Evolutionary conservation across 2,113 vertebrate genomes (phyloP), one percentile per base, ranked within the genome.

Genomic region (Tachycineta bicolor): DNA sequence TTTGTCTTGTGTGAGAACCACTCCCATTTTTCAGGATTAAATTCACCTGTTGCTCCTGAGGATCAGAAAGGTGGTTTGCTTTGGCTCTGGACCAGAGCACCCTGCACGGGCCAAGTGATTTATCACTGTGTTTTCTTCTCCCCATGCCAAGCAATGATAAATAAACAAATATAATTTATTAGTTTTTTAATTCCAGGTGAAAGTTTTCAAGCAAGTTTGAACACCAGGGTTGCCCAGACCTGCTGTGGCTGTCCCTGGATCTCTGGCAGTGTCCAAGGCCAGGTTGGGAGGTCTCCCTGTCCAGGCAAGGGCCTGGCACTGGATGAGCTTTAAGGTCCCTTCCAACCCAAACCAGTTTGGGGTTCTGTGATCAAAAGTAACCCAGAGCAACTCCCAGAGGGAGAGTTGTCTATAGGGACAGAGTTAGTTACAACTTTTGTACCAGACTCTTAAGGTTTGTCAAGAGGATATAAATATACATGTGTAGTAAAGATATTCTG

Each of bases 361-460:
- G 29, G 26, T 29, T 70, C 16, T 31, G 21, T 62, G 55, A 49
- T 69, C 41, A 63, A 4, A 55, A 67, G 21, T 65, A 79, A 39
- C 12, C 3, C 33, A 41, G n/a, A 80, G 4, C 7, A 44, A 28
- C 9, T 26, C 19, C 7, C 62, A 17, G 39, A 12, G 24, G 34
- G 37, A 39, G 16, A 26, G 59, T 28, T 60, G 4, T 50, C 25
- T 89, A 6, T 19, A 64, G 62, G 9, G 14, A 17, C 17, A 23
- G 39, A 44, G 5, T 47, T 34, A 56, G 5, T 41, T 49, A 21
- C 0, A 0, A 2, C 4, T 39, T 86, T 28, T 79, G 8, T 26
- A 9, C 23, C 31, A 44, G 15, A 49, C 28, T 44, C 21, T 11
- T 31, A 33, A 33, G 2, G 3, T 3, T 16, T 82, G 26, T 43